A percentile compares a stretch with the other conserved stretches of the same genome.
phyloP scores from a whole-genome alignment of 2,888 invertebrate species.

The Tenthredo distinguenda region DNA sequence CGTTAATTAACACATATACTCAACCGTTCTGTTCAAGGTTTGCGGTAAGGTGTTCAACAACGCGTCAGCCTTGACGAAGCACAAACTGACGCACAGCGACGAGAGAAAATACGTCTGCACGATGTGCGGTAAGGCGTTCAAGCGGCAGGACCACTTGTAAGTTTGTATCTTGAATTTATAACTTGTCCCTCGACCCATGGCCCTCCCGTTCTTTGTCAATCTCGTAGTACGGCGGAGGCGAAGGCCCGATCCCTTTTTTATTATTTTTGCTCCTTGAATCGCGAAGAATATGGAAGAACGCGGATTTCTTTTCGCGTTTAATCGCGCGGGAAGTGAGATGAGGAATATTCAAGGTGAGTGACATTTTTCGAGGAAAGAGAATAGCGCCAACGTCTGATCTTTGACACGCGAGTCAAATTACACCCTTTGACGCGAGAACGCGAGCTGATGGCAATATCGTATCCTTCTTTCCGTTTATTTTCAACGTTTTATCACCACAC shows the following conservation, averaged over 20 bases:
- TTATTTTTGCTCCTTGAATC: not conserved
- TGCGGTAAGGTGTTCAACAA: constrained; percentile 98
- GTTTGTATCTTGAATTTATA: constrained; percentile 77
- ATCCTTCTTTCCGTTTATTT: not conserved
- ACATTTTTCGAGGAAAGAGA: not conserved
- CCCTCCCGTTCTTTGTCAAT: not conserved
- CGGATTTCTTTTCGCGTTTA: not conserved
- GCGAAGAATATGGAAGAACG: not conserved
- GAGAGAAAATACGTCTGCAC: constrained; percentile 97
- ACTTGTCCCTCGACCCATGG: not conserved
- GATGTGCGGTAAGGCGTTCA: constrained; percentile 98
- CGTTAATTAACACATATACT: constrained; percentile 33
- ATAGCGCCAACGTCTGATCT: not conserved
- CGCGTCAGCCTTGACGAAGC: constrained; percentile 97
- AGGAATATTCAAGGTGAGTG: not conserved
- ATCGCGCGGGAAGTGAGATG: not conserved
- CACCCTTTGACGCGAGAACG: not conserved
- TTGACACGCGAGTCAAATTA: not conserved
- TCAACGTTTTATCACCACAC: not conserved
- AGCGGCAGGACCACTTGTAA: constrained; percentile 99
- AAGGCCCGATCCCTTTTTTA: not conserved
- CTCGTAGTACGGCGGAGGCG: not conserved
- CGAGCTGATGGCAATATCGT: not conserved
- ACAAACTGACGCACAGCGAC: constrained; percentile 98
- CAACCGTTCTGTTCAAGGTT: constrained; percentile 80